phyloP scores from a whole-genome alignment of 2,888 invertebrate species.

The Rotaria magnacalcarata region DNA sequence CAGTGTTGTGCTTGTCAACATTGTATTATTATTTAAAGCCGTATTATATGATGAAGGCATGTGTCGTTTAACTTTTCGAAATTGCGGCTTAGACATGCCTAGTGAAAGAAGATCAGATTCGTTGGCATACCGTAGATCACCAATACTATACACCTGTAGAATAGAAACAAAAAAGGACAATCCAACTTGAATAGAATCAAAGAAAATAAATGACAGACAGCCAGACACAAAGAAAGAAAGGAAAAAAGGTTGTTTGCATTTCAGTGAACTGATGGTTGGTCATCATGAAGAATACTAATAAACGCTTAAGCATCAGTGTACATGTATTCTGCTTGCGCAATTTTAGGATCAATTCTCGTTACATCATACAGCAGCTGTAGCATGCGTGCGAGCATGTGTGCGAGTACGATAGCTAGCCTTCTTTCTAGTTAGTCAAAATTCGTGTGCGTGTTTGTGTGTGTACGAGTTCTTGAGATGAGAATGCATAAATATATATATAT shows the following conservation, averaged over 20 bases:
- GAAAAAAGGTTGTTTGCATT: not conserved
- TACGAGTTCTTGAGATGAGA: not conserved
- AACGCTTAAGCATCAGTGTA: not conserved
- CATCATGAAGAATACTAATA: slow-evolving; percentile 29
- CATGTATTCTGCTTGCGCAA: not conserved
- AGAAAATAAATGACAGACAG: not conserved
- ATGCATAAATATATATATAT: not conserved
- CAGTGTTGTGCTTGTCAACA: slow-evolving; percentile 11
- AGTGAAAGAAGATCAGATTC: slow-evolving; percentile 4
- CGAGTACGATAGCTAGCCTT: not conserved
- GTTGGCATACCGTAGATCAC: not conserved
- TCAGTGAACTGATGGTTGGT: not conserved
- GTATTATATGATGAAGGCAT: not conserved
- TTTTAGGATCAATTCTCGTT: not conserved
- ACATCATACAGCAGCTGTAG: slow-evolving; percentile 9
- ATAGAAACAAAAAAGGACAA: not conserved
- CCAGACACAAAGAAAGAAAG: not conserved
- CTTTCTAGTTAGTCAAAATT: no score
- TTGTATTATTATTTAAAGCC: not conserved
- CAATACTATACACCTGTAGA: slow-evolving; percentile 3
- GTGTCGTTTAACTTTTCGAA: slow-evolving; percentile 30
- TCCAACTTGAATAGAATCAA: not conserved
- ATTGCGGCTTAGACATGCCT: slow-evolving; percentile 25
- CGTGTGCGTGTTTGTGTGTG: not conserved
- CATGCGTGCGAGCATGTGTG: not conserved